Percentiles rank a stretch among this genome's conserved stretches.
Evolutionary conservation across 2,113 vertebrate genomes (phyloP).

Genomic region (Urocolius indicus): DNA sequence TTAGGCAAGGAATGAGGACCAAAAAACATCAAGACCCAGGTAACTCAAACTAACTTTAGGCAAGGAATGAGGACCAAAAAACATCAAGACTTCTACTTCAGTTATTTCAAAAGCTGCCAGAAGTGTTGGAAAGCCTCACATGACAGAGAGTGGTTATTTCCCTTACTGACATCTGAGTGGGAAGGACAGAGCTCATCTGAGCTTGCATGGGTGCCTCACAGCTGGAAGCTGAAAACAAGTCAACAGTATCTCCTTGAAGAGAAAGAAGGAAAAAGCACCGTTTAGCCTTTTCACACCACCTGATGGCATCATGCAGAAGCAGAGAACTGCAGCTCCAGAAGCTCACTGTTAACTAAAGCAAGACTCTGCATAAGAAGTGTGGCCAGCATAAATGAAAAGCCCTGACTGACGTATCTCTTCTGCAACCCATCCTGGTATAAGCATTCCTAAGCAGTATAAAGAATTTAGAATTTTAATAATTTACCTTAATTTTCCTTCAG

Average conservation of each 20-base stretch:
- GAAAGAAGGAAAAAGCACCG: slow-evolving; percentile 25
- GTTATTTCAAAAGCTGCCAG: not conserved
- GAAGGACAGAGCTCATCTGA: slow-evolving; percentile 9
- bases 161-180: not conserved
- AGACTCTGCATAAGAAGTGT: not conserved
- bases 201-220: not conserved
- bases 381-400: not conserved
- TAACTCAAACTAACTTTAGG: not conserved
- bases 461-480: not conserved
- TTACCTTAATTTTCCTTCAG: not conserved
- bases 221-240: slow-evolving; percentile 4
- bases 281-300: not conserved
- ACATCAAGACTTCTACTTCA: not conserved
- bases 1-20: not conserved
- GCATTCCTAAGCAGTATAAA: not conserved
- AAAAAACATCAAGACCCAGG: not conserved
- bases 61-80: not conserved
- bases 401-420: not conserved
- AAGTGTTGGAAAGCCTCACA: not conserved
- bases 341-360: not conserved
- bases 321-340: not conserved
- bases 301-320: not conserved
- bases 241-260: not conserved
- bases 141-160: not conserved
- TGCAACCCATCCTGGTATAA: not conserved